Percentiles rank a stretch among this genome's conserved stretches.
Evolutionary conservation across 23 tunicate genomes (phyloP).

Genomic region (Trididemnum nubilum): DNA sequence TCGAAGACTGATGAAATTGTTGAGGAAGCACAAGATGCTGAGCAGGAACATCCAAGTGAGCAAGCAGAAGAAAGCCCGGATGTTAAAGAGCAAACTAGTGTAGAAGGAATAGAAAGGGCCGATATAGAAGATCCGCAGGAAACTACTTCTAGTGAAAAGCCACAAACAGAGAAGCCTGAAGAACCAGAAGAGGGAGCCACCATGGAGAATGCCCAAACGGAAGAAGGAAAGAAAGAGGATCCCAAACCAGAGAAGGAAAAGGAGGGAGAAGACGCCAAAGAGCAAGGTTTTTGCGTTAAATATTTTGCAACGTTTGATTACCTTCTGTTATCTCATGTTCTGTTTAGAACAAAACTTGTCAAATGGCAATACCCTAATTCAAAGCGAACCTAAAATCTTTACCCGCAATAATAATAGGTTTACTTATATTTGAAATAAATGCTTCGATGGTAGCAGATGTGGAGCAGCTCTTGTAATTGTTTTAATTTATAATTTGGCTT

Average conservation of each 20-base stretch:
- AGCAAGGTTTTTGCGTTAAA: too few species aligned
- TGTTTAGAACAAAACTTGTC: too few species aligned
- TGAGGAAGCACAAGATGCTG: not conserved
- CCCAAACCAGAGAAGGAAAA: not conserved
- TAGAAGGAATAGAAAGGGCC: not conserved
- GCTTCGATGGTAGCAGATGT: too few species aligned
- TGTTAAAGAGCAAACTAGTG: not conserved
- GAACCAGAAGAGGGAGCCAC: constrained; percentile 1
- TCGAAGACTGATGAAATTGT: not conserved
- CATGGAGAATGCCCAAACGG: not conserved
- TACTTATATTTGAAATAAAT: too few species aligned
- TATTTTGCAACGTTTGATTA: not conserved
- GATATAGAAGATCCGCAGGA: not conserved
- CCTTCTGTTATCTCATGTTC: too few species aligned
- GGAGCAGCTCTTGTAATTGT: too few species aligned
- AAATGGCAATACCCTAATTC: too few species aligned
- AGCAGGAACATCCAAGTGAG: not conserved
- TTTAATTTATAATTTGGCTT: too few species aligned
- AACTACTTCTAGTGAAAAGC: not conserved
- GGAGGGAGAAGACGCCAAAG: not conserved
- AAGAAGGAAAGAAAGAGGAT: constrained; percentile 3
- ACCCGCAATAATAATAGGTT: too few species aligned
- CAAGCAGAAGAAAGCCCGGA: not conserved
- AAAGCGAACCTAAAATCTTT: too few species aligned
- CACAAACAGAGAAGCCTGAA: not conserved